Evolutionary conservation across 2,113 vertebrate genomes (phyloP), one percentile per base, ranked within the genome.

Genomic region (Callipepla californica): DNA sequence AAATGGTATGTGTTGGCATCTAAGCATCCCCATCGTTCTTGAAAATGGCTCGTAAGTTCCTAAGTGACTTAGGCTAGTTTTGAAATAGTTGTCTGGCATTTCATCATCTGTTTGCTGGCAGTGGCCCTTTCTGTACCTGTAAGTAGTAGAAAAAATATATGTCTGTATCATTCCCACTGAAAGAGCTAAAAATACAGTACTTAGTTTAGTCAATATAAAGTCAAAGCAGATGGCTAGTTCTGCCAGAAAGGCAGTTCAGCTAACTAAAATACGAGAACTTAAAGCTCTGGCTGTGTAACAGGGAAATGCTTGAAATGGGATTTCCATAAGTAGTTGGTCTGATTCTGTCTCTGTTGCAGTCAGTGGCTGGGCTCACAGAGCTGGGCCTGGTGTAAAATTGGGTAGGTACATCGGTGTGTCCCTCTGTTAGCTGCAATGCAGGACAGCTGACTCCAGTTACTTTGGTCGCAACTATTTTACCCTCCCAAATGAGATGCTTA

Each of bases 101-200:
- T 93, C 69, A 51, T 67, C 51, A 51, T 68, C 62, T 73, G 17
- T 65, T 92, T 95, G 66, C 74, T 85, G 81, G 80, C 69, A 89
- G 9, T 1, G 1, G 34, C 61, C 47, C 13, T 51, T 84, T 63
- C 57, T 75, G 30, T 94, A 91, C 78, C 75, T 85, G 78, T 42
- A 92, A 91, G 32, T 59, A 84, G 51, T 72, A 84, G 92, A 80
- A 95, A 84, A 95, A 92, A 95, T 63, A 25, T 38, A 17, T 17
- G 28, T 32, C 14, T 55, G 70, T 18, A 66, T 58, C 80, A 34
- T 18, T 92, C 44, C 13, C 44, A 74, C 91, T 85, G 67, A 72
- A 94, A 79, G 44, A 76, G 13, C 90, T 92, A 84, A 89, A 96
- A 89, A 89, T 72, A 42, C 22, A 53, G 11, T 48, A 22, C 18